Evolutionary conservation across 2,113 vertebrate genomes (phyloP).

Genomic region (Erythrocebus patas): DNA sequence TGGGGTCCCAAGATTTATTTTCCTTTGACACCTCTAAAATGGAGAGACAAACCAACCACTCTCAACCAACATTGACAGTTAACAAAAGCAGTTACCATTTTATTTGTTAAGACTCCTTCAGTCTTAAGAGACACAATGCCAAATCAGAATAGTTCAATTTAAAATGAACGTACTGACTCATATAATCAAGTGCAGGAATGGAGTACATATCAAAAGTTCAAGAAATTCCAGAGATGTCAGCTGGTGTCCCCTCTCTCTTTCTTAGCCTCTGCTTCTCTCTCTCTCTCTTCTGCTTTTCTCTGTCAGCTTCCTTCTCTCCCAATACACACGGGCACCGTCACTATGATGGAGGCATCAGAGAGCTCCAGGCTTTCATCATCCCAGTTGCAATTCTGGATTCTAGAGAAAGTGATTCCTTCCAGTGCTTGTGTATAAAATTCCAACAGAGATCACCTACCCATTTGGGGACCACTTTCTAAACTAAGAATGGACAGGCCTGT

Average conservation of each 20-base stretch:
- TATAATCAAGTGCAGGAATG: background rate
- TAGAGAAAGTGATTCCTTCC: background rate
- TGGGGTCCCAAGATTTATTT: too few species aligned
- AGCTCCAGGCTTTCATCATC: background rate
- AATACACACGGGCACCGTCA: accelerated
- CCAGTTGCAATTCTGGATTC: background rate
- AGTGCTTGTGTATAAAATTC: background rate
- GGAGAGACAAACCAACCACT: background rate
- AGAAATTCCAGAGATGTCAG: background rate
- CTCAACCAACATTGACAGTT: background rate
- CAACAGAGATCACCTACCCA: background rate
- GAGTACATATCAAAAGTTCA: background rate
- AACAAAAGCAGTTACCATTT: background rate
- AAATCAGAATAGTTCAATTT: background rate
- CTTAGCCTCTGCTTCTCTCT: background rate
- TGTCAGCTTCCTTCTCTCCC: background rate
- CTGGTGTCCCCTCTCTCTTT: background rate
- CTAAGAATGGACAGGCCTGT: background rate
- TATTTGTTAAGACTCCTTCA: background rate
- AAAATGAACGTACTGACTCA: background rate
- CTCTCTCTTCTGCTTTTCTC: background rate
- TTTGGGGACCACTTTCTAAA: background rate
- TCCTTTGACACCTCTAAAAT: background rate
- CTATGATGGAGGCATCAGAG: background rate
- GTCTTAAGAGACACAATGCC: background rate